Conservation (phyloP, 2,113 vertebrate species). For the Otocyon megalotis region DNA sequence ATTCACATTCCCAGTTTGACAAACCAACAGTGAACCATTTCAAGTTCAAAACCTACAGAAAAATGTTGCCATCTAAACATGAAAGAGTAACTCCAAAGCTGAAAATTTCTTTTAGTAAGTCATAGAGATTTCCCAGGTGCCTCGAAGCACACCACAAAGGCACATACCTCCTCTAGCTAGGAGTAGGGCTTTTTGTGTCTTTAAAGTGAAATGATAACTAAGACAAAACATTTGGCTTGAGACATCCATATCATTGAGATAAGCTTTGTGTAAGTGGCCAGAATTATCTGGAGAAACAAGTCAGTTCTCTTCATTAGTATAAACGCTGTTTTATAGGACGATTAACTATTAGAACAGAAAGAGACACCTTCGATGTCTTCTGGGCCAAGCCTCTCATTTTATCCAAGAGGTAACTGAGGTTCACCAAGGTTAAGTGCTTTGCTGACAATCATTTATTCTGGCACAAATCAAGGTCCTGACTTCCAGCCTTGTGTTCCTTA, state of each 20-base stretch:
- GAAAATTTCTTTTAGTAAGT: background rate
- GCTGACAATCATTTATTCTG: slow-evolving; percentile 53
- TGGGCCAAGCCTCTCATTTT: background rate
- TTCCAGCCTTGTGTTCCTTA: background rate
- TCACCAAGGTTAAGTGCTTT: slow-evolving; percentile 52
- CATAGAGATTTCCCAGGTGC: background rate
- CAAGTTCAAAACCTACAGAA: background rate
- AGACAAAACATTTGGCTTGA: background rate
- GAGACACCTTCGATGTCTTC: background rate
- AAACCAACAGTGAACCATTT: background rate
- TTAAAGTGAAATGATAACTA: slow-evolving; percentile 1
- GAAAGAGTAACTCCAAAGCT: background rate
- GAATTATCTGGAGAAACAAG: background rate
- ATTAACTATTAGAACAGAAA: slow-evolving; percentile 42
- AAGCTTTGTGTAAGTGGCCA: background rate
- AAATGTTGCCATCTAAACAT: background rate
- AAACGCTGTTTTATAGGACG: background rate
- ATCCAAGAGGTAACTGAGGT: background rate
- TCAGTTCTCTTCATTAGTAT: background rate
- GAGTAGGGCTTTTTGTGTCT: background rate
- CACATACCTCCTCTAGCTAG: background rate
- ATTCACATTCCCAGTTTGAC: background rate
- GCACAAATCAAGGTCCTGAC: slow-evolving; percentile 24
- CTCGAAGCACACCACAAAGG: background rate
- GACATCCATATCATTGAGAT: background rate